Evolutionary conservation across 2,888 invertebrate genomes (phyloP).

Genomic region (Drosophila koepferae): DNA sequence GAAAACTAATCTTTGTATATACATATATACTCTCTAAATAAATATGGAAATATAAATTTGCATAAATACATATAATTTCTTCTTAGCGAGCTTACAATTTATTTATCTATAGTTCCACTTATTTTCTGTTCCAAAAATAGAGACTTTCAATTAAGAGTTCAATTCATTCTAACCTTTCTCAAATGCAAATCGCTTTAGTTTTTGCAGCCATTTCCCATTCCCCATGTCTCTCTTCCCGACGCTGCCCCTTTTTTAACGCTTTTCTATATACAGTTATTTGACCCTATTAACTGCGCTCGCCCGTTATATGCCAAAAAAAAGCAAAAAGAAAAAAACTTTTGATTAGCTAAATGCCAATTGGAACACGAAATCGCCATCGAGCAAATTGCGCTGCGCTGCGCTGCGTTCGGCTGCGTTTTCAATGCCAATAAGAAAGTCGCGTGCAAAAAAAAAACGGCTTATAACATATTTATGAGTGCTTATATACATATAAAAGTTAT

Average conservation of each 20-base stretch:
- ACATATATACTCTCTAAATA: background rate
- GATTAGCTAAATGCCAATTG: slow-evolving; percentile 49
- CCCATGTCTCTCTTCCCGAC: background rate
- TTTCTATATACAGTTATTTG: slow-evolving; percentile 46
- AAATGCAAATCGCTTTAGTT: slow-evolving; percentile 25
- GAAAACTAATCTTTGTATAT: too few species aligned
- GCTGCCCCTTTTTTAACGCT: background rate
- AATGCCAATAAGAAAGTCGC: slow-evolving; percentile 76
- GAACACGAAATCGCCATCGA: slow-evolving; percentile 38
- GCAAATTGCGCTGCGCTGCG: slow-evolving; percentile 16
- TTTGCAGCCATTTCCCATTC: slow-evolving; percentile 21
- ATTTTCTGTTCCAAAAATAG: slow-evolving; percentile 5
- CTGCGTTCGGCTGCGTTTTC: slow-evolving; percentile 42
- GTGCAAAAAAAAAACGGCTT: slow-evolving; percentile 55
- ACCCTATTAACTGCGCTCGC: slow-evolving; percentile 40
- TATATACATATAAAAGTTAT: slow-evolving; percentile 14
- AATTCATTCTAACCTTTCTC: slow-evolving; percentile 23
- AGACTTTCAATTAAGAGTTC: slow-evolving; percentile 13
- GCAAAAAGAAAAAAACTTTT: slow-evolving; percentile 21
- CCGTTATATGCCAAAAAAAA: slow-evolving; percentile 34
- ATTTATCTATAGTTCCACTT: background rate
- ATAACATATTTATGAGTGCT: slow-evolving; percentile 44
- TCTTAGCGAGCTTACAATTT: background rate
- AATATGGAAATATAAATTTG: background rate
- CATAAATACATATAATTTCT: background rate